A percentile compares a stretch with the other conserved stretches of the same genome.
Evolutionary conservation across 64 coral and sea anemone genomes (phyloP).

Genomic region (Actinia equina): DNA sequence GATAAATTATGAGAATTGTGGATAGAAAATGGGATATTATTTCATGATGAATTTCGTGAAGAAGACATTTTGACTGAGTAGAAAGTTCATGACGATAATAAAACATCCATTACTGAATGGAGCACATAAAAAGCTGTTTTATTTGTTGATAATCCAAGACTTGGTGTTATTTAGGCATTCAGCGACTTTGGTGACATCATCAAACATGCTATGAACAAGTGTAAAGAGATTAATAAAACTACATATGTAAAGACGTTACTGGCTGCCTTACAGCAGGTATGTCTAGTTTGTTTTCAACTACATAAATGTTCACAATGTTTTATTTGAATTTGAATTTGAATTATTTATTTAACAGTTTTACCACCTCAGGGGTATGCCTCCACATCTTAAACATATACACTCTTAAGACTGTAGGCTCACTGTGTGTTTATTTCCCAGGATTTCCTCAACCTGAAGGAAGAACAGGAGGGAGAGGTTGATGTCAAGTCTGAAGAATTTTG

Average conservation of each 20-base stretch:
- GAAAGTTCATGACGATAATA: too few relatives aligned
- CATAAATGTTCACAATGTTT: too few relatives aligned
- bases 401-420: too few relatives aligned
- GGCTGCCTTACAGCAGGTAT: conserved; percentile 52
- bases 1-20: too few relatives aligned
- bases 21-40: too few relatives aligned
- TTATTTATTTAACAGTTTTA: not conserved
- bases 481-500: conserved; percentile 56
- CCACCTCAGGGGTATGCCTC: not conserved
- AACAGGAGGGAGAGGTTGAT: conserved; percentile 29
- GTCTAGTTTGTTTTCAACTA: too few relatives aligned
- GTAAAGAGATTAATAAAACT: conserved; percentile 74
- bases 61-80: too few relatives aligned
- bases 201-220: conserved; percentile 84
- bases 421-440: conserved; percentile 11
- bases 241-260: conserved; percentile 71
- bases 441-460: conserved; percentile 50
- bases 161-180: conserved; percentile 51
- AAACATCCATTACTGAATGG: too few relatives aligned
- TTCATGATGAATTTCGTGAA: too few relatives aligned
- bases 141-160: too few relatives aligned
- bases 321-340: not conserved
- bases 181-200: conserved; percentile 94
- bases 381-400: too few relatives aligned
- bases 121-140: too few relatives aligned